Evolutionary conservation across 2,888 invertebrate genomes (phyloP), one percentile per base, ranked within the genome.

Genomic region (Drosophila percnosoma): DNA sequence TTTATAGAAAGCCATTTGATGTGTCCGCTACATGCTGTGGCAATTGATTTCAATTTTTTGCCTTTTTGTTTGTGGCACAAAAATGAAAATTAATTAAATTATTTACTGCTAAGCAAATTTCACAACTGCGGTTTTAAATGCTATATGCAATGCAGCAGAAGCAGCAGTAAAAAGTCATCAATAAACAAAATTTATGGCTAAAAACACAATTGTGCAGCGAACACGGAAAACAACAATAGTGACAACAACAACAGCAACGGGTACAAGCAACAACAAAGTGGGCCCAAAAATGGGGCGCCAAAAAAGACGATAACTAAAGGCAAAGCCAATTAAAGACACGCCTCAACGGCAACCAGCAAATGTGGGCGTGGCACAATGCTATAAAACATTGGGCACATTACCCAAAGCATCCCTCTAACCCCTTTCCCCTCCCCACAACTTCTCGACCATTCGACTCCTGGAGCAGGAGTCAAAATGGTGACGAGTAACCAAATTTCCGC

Each of bases 141-240:
- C 40, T 40, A 8, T 45, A 8, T 34, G 34, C 53, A 21, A 36
- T 21, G 34, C 15, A 34, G 53, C 45, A 24, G 31, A 38, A 10
- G 55, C 60, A 45, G 27, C 79, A 29, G 55, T 64, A 80, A 75
- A 68, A 70, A 76, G 63, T 82, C 80, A 75, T 80, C 82, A 87
- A 84, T 82, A 87, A 84, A 78, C 85, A 65, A 77, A 86, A 83
- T 84, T 84, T 84, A 84, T 84, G 84, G 73, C 61, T 31, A 54
- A 67, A 80, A 80, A 73, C 75, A 79, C 75, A 79, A 79, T 75
- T 73, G 75, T 75, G 73, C 69, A 70, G 52, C 69, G 69, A 70
- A 68, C 66, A 68, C 51, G 66, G 49, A 55, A 40, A 15, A 54
- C 24, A 73, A 21, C 57, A 61, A 21, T 58, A 18, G 40, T 24